phyloP scores from a whole-genome alignment of 2,888 invertebrate genomes.

The Yponomeuta plumbellus region DNA sequence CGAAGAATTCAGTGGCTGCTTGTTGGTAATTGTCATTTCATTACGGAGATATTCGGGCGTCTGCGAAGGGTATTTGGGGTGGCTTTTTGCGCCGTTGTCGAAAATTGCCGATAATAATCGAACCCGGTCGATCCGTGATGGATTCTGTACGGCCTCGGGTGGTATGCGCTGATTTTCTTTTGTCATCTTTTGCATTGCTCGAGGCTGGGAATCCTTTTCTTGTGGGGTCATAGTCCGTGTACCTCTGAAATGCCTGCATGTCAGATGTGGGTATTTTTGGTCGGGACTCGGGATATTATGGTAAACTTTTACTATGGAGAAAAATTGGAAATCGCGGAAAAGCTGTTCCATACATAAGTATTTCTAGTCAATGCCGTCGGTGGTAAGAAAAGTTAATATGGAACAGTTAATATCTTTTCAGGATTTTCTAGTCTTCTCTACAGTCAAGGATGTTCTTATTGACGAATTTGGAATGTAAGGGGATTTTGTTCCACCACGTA shows the following conservation, averaged over 20 bases:
- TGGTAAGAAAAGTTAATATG: too few relatives aligned
- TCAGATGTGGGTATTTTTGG: too few relatives aligned
- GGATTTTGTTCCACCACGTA: background rate
- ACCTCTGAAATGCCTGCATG: background rate
- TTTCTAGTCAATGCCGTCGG: too few relatives aligned
- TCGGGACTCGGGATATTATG: too few relatives aligned
- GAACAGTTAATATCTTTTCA: too few relatives aligned
- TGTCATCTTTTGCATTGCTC: conserved; percentile 5
- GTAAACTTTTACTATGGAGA: too few relatives aligned
- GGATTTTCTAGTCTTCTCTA: too few relatives aligned
- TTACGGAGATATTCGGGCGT: conserved; percentile 62
- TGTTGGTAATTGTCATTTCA: conserved; percentile 70
- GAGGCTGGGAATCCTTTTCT: conserved; percentile 2
- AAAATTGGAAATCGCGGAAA: too few relatives aligned
- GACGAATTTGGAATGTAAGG: too few relatives aligned
- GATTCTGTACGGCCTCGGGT: conserved; percentile 27
- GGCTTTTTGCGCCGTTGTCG: conserved; percentile 51
- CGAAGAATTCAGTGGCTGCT: conserved; percentile 6
- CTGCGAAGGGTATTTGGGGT: conserved; percentile 44
- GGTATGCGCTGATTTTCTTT: conserved; percentile 8
- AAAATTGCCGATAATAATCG: conserved; percentile 71
- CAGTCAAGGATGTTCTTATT: too few relatives aligned
- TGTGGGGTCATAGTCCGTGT: background rate
- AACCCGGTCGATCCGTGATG: conserved; percentile 56
- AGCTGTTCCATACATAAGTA: too few relatives aligned